Evolutionary conservation across 2,888 invertebrate genomes (phyloP).

Genomic region (Plagiodera versicolora): DNA sequence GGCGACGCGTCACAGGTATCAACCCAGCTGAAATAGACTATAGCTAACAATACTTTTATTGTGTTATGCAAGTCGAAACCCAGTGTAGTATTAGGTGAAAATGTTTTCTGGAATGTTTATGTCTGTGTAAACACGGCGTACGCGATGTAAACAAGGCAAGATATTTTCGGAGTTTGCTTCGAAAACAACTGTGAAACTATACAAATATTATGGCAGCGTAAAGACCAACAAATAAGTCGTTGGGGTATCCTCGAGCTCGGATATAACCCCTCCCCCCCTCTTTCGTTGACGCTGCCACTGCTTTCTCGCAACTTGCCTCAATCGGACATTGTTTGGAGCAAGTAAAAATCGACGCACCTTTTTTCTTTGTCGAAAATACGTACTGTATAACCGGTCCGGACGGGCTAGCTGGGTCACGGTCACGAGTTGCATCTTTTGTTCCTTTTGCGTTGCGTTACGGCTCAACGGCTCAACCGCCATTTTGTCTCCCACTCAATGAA

Average conservation of each 20-base stretch:
- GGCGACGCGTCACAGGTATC: no score
- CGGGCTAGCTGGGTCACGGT: constrained; percentile 25
- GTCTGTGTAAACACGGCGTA: not conserved
- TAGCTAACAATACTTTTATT: not conserved
- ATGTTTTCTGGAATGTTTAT: not conserved
- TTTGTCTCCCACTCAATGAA: no score
- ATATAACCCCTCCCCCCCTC: no score
- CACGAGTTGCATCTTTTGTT: not conserved
- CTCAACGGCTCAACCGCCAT: no score
- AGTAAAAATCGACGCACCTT: not conserved
- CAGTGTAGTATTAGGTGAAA: not conserved
- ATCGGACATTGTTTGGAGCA: no score
- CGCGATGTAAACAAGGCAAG: not conserved
- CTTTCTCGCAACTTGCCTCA: no score
- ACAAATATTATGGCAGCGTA: not conserved
- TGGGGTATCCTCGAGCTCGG: not conserved
- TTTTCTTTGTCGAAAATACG: not conserved
- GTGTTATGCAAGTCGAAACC: not conserved
- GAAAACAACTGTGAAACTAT: not conserved
- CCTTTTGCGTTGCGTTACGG: no score
- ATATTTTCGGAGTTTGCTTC: not conserved
- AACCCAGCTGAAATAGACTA: no score
- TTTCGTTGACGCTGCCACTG: no score
- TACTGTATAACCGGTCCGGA: constrained; percentile 8
- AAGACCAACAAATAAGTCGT: not conserved